Conservation (phyloP, 2,888 invertebrate genomes). For the Willowsia nigromaculata region DNA sequence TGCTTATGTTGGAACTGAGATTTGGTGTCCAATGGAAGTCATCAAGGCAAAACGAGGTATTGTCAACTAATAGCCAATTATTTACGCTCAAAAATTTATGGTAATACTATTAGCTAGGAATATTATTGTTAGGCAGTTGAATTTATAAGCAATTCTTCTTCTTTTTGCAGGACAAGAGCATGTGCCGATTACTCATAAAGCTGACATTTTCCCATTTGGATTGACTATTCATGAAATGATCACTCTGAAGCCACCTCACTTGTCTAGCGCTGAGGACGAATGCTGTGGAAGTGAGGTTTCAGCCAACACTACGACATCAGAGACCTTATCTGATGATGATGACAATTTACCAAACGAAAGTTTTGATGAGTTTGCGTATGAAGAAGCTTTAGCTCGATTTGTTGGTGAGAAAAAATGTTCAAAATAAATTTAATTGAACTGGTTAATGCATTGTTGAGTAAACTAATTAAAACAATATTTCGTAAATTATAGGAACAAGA, state of each 20-base stretch:
- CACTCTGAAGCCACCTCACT: conserved; percentile 86
- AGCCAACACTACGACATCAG: background rate
- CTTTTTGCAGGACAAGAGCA: conserved; percentile 59
- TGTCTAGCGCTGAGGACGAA: conserved; percentile 79
- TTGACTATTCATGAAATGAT: conserved; percentile 91
- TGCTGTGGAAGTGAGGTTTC: conserved; percentile 1
- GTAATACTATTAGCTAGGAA: too few relatives aligned
- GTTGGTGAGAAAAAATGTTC: conserved; percentile 69
- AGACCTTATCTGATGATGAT: conserved; percentile 53
- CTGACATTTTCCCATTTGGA: conserved; percentile 91
- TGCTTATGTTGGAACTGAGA: conserved; percentile 87
- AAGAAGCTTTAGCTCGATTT: conserved; percentile 66
- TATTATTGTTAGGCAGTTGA: too few relatives aligned
- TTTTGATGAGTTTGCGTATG: conserved; percentile 73
- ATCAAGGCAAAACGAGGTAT: conserved; percentile 79
- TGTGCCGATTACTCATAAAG: conserved; percentile 85
- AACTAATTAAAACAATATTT: too few relatives aligned
- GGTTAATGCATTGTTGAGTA: too few relatives aligned
- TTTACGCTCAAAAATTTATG: too few relatives aligned
- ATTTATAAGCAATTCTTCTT: too few relatives aligned
- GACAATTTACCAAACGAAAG: conserved; percentile 29
- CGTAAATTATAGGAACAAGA: conserved; percentile 87
- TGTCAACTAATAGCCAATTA: too few relatives aligned
- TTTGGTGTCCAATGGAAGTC: conserved; percentile 91
- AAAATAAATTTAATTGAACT: too few relatives aligned